Evolutionary conservation across 23 tunicate genomes (phyloP).

Genomic region (Clavelina lepadiformis): DNA sequence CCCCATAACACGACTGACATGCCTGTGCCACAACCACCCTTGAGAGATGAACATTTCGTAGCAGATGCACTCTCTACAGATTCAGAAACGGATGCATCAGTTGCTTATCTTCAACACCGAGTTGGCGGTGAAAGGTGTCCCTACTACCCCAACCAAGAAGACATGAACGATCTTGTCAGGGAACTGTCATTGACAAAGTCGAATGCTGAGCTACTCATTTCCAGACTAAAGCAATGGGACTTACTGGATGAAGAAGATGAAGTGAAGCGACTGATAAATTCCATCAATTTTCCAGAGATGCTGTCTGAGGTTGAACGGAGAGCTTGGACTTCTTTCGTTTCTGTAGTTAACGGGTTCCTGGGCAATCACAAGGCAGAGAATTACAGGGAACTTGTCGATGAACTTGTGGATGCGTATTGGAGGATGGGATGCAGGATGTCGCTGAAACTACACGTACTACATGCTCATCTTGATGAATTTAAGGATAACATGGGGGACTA

Average conservation of each 20-base stretch:
- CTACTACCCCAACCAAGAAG: constrained; percentile 38
- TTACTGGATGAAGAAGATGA: constrained; percentile 15
- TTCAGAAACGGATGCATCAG: constrained; percentile 29
- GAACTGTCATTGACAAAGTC: constrained; percentile 27
- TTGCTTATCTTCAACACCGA: constrained; percentile 12
- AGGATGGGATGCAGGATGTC: constrained; percentile 34
- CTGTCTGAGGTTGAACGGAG: constrained; percentile 26
- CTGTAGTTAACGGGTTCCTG: constrained; percentile 27
- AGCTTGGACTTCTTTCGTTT: constrained; percentile 31
- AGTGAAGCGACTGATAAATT: constrained; percentile 33
- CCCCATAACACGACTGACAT: constrained; percentile 27
- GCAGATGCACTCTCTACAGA: constrained; percentile 19
- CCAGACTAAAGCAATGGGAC: constrained; percentile 33
- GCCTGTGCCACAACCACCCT: constrained; percentile 35
- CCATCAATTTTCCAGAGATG: constrained; percentile 17
- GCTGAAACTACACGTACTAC: constrained; percentile 22
- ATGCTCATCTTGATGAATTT: constrained; percentile 26
- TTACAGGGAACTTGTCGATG: constrained; percentile 20
- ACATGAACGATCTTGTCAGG: constrained; percentile 23
- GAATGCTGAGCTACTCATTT: constrained; percentile 28
- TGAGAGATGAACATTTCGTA: constrained; percentile 9
- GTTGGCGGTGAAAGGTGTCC: constrained; percentile 22
- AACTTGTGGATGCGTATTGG: constrained; percentile 30
- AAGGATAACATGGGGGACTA: too few relatives aligned
- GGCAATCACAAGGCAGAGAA: constrained; percentile 26